Evolutionary conservation across 2,113 vertebrate species (phyloP).

Genomic region (Chascanopsetta lugubris): DNA sequence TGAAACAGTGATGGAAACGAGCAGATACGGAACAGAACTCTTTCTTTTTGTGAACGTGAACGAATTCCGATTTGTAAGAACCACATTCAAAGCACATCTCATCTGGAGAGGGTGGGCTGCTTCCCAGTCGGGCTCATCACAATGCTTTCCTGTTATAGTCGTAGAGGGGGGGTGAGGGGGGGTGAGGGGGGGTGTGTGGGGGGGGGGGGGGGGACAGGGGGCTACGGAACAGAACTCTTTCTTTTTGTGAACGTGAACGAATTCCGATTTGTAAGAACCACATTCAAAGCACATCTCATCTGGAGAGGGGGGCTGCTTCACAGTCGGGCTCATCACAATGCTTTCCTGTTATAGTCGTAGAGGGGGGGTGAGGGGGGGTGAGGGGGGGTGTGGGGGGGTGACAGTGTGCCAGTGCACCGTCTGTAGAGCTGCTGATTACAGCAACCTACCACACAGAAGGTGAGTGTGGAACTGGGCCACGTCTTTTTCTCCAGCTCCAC

Average conservation of each 20-base stretch:
- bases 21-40: too few relatives aligned
- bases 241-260: neutral
- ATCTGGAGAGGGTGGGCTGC: slow-evolving; percentile 6
- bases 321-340: neutral
- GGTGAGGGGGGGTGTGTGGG: neutral
- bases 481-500: slow-evolving; percentile 36
- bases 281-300: neutral
- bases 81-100: neutral
- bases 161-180: slow-evolving; percentile 42
- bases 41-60: neutral
- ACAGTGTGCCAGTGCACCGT: slow-evolving; percentile 49
- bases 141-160: slow-evolving; percentile 3
- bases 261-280: neutral
- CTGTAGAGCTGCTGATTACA: slow-evolving; percentile 61
- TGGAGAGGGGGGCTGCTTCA: slow-evolving; percentile 14
- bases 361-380: slow-evolving; percentile 39
- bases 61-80: too few relatives aligned
- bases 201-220: too few relatives aligned
- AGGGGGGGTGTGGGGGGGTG: slow-evolving; percentile 22
- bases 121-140: neutral
- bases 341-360: slow-evolving; percentile 6
- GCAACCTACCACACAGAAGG: slow-evolving; percentile 46
- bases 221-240: too few relatives aligned
- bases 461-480: slow-evolving; percentile 56
- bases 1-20: too few relatives aligned